Percentiles rank a stretch among this genome's conserved stretches.
phyloP scores from a whole-genome alignment of 2,888 invertebrate genomes.

The Diploptera punctata region DNA sequence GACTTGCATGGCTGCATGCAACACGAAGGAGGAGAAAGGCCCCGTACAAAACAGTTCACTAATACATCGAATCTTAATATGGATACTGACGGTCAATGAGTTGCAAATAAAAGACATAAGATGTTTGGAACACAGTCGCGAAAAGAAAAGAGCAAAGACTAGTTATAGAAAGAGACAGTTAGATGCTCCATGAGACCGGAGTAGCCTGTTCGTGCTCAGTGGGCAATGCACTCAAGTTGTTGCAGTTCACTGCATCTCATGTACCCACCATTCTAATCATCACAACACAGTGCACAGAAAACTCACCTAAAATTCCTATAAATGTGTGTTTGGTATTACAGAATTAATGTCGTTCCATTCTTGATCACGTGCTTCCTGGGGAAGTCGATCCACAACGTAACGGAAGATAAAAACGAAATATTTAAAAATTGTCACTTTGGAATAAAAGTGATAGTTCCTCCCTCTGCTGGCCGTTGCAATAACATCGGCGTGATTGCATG shows the following conservation, averaged over 20 bases:
- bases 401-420: too few species aligned
- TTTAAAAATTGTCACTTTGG: too few species aligned
- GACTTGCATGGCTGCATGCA: slow-evolving; percentile 8
- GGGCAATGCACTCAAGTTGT: slow-evolving; percentile 26
- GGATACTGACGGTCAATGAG: neutral
- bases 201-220: slow-evolving; percentile 23
- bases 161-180: neutral
- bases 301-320: slow-evolving; percentile 15
- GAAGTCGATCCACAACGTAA: too few species aligned
- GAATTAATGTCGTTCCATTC: too few species aligned
- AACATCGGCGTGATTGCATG: slow-evolving; percentile 3
- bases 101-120: neutral
- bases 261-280: slow-evolving; percentile 13
- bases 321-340: neutral
- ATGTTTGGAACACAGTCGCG: slow-evolving; percentile 5
- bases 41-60: neutral
- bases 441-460: neutral
- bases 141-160: neutral
- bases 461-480: neutral
- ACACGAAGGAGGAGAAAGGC: neutral
- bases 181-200: slow-evolving; percentile 21
- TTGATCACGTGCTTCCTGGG: too few species aligned
- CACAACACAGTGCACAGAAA: slow-evolving; percentile 17
- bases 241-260: slow-evolving; percentile 29
- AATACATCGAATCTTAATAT: neutral